Conservation (phyloP, 2,888 invertebrate species). For the Coecobrya sp. region DNA sequence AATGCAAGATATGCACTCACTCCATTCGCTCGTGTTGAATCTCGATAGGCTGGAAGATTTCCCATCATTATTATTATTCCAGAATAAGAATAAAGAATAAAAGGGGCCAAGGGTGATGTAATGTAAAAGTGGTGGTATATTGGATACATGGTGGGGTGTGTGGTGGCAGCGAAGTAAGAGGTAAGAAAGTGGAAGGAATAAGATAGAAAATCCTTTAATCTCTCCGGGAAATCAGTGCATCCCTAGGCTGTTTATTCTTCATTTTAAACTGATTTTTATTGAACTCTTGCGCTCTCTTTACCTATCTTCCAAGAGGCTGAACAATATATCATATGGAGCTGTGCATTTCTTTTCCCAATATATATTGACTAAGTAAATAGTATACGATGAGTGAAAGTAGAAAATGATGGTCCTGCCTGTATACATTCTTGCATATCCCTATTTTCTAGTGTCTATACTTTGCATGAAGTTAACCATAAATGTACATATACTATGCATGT, state of each 20-base stretch:
- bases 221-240: conserved; percentile 77
- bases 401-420: conserved; percentile 41
- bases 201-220: conserved; percentile 79
- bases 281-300: conserved; percentile 65
- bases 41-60: conserved; percentile 70
- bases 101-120: conserved; percentile 65
- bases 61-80: conserved; percentile 76
- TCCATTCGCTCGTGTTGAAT: conserved; percentile 35
- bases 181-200: conserved; percentile 75
- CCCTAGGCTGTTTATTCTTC: conserved; percentile 79
- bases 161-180: conserved; percentile 12
- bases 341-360: background rate
- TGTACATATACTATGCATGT: background rate
- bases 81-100: conserved; percentile 47
- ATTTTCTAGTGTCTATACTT: background rate
- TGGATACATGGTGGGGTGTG: background rate
- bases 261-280: conserved; percentile 80
- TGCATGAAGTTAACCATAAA: background rate
- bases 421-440: background rate
- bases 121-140: conserved; percentile 16
- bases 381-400: conserved; percentile 23
- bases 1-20: conserved; percentile 37
- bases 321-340: background rate
- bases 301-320: conserved; percentile 53
- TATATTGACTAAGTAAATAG: conserved; percentile 21